Percentiles rank a stretch among this genome's conserved stretches.
phyloP scores from a whole-genome alignment of 2,888 invertebrate genomes.

The Drosophila falleni region DNA sequence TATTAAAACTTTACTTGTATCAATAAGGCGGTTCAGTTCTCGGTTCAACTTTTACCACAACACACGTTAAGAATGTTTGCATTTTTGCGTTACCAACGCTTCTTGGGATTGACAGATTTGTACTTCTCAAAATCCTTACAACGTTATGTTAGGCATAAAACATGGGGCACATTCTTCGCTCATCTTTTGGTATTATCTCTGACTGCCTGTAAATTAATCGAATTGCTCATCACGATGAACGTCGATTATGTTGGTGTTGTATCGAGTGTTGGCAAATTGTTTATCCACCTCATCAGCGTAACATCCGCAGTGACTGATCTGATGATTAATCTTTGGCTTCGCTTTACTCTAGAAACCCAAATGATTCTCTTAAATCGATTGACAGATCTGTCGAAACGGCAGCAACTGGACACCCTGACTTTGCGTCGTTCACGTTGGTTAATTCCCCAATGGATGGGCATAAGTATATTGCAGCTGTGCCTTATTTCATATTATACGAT shows the following conservation, averaged over 20 bases:
- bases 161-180: not conserved
- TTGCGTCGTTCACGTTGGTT: conserved; percentile 17
- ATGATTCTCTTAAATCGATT: conserved; percentile 29
- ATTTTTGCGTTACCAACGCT: conserved; percentile 33
- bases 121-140: conserved; percentile 22
- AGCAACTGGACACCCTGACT: conserved; percentile 12
- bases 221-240: not conserved
- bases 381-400: not conserved
- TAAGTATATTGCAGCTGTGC: not conserved
- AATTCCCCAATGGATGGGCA: conserved; percentile 22
- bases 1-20: not conserved
- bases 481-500: not conserved
- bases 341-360: conserved; percentile 14
- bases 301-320: conserved; percentile 12
- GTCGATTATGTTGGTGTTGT: conserved; percentile 12
- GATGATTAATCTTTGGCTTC: conserved; percentile 25
- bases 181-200: conserved; percentile 17
- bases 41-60: not conserved
- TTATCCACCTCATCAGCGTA: not conserved
- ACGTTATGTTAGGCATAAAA: conserved; percentile 27
- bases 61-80: conserved; percentile 14
- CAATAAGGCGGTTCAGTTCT: conserved; percentile 16
- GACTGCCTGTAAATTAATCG: not conserved
- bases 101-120: conserved; percentile 35
- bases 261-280: not conserved